phyloP scores from a whole-genome alignment of 2,797 vertebrate genomes.

The Microchirus variegatus region DNA sequence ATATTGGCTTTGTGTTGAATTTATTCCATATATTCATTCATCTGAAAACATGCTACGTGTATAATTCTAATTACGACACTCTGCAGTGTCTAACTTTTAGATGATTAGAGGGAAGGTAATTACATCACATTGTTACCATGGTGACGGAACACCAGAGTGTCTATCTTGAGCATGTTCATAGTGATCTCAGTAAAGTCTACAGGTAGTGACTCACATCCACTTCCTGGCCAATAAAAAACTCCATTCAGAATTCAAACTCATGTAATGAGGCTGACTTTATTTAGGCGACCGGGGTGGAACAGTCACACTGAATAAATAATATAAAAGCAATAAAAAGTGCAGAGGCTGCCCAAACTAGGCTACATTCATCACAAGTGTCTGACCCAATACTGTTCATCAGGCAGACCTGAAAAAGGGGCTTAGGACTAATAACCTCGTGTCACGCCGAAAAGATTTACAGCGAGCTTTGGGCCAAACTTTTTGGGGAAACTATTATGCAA shows the following conservation, averaged over 20 bases:
- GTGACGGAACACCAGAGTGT: conserved; percentile 39
- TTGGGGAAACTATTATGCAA: conserved; percentile 53
- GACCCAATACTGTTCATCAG: conserved; percentile 62
- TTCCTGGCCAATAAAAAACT: conserved; percentile 31
- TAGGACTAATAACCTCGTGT: conserved; percentile 54
- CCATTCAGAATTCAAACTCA: conserved; percentile 18
- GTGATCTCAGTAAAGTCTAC: too few species aligned
- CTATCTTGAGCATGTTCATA: conserved; percentile 33
- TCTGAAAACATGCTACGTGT: neutral
- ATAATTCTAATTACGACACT: neutral
- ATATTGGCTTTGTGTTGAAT: too few species aligned
- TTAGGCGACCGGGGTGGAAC: conserved; percentile 33
- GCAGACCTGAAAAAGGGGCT: conserved; percentile 47
- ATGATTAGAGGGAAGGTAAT: conserved; percentile 17
- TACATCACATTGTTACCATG: conserved; percentile 40
- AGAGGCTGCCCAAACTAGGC: conserved; percentile 46
- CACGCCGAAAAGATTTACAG: conserved; percentile 46
- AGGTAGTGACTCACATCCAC: neutral
- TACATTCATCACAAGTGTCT: conserved; percentile 51
- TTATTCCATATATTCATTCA: neutral
- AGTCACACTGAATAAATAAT: conserved; percentile 44
- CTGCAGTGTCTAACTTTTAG: too few species aligned
- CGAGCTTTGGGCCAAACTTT: conserved; percentile 54
- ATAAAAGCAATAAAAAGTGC: conserved; percentile 37
- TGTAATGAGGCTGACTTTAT: conserved; percentile 51